Evolutionary conservation across 2,888 invertebrate genomes (phyloP).

Genomic region (Trissonchulus latispiculum): DNA sequence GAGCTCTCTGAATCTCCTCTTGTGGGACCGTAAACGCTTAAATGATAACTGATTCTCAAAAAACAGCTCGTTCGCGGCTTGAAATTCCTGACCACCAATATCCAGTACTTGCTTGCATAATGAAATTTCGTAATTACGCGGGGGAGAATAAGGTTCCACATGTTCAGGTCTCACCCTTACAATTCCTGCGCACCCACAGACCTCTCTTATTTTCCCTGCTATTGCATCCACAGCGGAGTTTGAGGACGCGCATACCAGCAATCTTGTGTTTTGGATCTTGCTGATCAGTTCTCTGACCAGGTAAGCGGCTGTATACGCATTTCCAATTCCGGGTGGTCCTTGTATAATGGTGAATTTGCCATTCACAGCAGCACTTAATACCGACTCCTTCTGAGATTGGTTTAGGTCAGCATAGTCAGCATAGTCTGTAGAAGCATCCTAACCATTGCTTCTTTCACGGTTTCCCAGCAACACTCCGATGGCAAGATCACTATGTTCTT

Average conservation of each 20-base stretch:
- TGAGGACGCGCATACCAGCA: not conserved
- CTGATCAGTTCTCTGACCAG: not conserved
- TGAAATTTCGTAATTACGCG: not conserved
- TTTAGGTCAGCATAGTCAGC: not conserved
- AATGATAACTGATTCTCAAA: not conserved
- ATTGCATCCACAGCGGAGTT: not conserved
- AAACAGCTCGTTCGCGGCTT: not conserved
- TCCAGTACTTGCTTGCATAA: not conserved
- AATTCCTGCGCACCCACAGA: not conserved
- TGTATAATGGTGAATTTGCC: not conserved
- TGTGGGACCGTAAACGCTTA: not conserved
- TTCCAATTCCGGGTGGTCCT: not conserved
- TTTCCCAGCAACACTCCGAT: not conserved
- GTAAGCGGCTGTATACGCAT: not conserved
- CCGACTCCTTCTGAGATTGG: not conserved
- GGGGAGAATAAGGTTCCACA: not conserved
- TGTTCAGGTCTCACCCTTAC: not conserved
- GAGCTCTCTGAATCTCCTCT: not conserved
- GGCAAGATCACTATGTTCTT: not conserved
- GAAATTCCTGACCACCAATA: not conserved
- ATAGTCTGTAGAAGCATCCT: not conserved
- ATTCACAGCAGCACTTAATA: not conserved
- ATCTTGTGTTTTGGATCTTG: not conserved
- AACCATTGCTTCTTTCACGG: not conserved
- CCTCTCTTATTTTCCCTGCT: not conserved